Conservation (phyloP, 2,797 vertebrate species). For the Tadarida brasiliensis region DNA sequence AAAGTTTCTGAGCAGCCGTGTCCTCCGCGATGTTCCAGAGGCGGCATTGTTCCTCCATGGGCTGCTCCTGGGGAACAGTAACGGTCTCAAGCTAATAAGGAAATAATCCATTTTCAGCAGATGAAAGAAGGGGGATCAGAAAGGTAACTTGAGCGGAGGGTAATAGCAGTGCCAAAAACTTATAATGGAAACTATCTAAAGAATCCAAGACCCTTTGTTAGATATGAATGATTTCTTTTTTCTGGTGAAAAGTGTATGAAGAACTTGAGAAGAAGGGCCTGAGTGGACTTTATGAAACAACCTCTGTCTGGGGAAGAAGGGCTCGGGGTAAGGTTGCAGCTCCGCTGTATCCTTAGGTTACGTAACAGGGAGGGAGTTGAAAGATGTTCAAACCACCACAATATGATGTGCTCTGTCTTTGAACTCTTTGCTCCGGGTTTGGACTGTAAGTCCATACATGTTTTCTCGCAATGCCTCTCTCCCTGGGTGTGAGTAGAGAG, state of each 20-base stretch:
- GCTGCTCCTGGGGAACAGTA: conserved; percentile 86
- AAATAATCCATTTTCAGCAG: conserved; percentile 90
- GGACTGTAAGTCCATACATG: not conserved
- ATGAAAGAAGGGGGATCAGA: conserved; percentile 90
- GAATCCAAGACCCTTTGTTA: conserved; percentile 89
- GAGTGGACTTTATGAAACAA: conserved; percentile 89
- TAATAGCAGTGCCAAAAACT: conserved; percentile 88
- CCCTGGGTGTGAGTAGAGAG: not conserved
- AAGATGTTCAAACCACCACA: conserved; percentile 84
- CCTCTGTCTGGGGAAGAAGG: conserved; percentile 88
- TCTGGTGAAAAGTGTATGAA: conserved; percentile 89
- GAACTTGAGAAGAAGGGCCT: conserved; percentile 91
- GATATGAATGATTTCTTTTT: conserved; percentile 92
- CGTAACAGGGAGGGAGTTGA: conserved; percentile 85
- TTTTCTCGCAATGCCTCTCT: not conserved
- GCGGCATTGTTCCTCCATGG: conserved; percentile 83
- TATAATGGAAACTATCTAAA: conserved; percentile 90
- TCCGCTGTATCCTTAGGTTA: conserved; percentile 81
- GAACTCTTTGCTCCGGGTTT: conserved; percentile 62
- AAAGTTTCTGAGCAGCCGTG: conserved; percentile 78
- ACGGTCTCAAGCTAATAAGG: conserved; percentile 88
- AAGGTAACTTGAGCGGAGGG: conserved; percentile 88
- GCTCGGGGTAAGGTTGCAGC: conserved; percentile 86
- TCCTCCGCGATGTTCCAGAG: conserved; percentile 81
- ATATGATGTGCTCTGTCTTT: conserved; percentile 75